Evolutionary conservation across 2,113 vertebrate species (phyloP), one percentile per base, ranked within the genome.

Genomic region (Oncorhynchus masou): DNA sequence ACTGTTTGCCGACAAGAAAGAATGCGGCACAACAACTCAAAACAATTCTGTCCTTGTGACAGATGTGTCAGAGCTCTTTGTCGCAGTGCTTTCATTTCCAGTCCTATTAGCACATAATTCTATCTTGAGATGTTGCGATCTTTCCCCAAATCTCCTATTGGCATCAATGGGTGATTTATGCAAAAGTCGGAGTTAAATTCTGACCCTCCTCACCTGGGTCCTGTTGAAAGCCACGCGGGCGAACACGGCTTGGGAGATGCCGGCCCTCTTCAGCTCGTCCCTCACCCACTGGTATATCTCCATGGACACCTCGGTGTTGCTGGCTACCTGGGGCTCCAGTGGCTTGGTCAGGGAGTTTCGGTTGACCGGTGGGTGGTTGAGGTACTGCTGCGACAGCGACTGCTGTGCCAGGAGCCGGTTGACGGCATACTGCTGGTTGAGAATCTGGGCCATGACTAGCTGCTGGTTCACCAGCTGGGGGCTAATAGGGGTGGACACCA

Each of bases 401-500:
- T 99, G 98, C 93, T 99, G 97, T 77, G 98, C 98, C 94, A 99
- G 92, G 85, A 99, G 96, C 92, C 97, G 96, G 89, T 99, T 99
- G 88, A 99, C 98, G n/a, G 98, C 97, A 81, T 98, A 99, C 95
- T 99, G 98, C 94, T 99, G 98, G 93, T 99, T 99, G 86, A 99
- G 94, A 91, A 99, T 93, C 93, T 99, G 98, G 24, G 98, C 97
- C 98, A 99, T 99, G 88, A 99, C 97, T 5, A 99, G 93, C 94
- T 99, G 97, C 90, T 99, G 98, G 94, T 98, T 99, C 88, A 99
- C 98, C 94, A 99, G 92, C 86, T 99, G 98, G 79, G 98, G 98
- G 91, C 98, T 98, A 91, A 99, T 99, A 83, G 98, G 97, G 3
- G 96, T 97, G 88, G 97, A 98, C 88, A 99, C 97, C 88, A 99